Evolutionary conservation across 2,113 vertebrate genomes (phyloP), one percentile per base, ranked within the genome.

Genomic region (Piprites chloris): DNA sequence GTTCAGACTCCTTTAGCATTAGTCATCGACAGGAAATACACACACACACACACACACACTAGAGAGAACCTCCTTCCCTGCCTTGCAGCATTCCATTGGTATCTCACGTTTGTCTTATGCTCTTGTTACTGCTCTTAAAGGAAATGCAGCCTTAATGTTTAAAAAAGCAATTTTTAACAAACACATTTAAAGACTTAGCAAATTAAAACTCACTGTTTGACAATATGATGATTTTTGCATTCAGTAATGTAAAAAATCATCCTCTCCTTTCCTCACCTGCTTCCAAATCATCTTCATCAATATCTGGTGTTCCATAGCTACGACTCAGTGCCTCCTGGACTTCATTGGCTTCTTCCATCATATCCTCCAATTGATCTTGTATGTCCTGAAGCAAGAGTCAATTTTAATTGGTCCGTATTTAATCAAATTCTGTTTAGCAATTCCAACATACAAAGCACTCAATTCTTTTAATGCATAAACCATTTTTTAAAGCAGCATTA

Each of bases 331-430:
- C 98, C 86, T 99, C 99, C 92, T 99, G 99, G 74, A 99, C 99
- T 59, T 99, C 99, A 59, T 97, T 99, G 69, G 99, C 99, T 63
- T 99, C 99, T 96, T 99, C 99, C 99, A 99, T 99, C 99, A 99
- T 99, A 97, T 99, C 99, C 92, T 99, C 99, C 92, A 99, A 95
- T 86, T 99, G 98, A 90, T 99, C 99, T 97, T 99, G 99, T 78
- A 99, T 95, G 84, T 99, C 98, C 99, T 99, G 95, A 14, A 95
- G 44, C 83, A 92, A 84, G 18, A 89, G 83, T 63, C 5, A 41
- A 47, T 83, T 95, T 73, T 9, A 59, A 8, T 4, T 74, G 18
- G 11, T 88, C 24, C 11, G 7, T 24, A 78, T 47, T 55, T 59
- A 85, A 47, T 58, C 32, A 62, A 55, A 80, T 42, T 67, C 50